Evolutionary conservation across 2,888 invertebrate species (phyloP).

Genomic region (Heliconius hortense): DNA sequence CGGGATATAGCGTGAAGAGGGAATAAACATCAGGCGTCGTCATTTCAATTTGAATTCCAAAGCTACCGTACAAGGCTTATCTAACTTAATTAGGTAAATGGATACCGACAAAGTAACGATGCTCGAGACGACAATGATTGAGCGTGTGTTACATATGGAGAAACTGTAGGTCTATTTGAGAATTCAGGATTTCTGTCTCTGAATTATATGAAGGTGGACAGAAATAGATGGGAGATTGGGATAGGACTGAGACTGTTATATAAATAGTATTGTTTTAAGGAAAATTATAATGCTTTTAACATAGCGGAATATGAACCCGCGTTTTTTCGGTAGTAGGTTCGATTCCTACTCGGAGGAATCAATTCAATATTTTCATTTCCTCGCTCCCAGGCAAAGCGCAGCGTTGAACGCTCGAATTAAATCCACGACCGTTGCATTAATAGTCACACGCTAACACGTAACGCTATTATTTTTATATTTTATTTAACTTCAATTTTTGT

Average conservation of each 20-base stretch:
- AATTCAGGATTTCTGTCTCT: background rate
- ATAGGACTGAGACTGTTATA: too few species aligned
- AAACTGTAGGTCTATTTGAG: background rate
- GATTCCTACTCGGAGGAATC: background rate
- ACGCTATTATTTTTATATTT: background rate
- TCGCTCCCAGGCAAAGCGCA: background rate
- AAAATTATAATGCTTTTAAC: background rate
- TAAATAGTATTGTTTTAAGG: background rate
- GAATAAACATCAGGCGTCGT: too few species aligned
- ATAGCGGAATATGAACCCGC: background rate
- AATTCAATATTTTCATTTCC: background rate
- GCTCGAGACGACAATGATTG: slow-evolving; percentile 2
- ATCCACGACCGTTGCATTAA: background rate
- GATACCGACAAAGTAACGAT: background rate
- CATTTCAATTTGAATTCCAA: background rate
- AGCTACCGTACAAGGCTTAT: background rate
- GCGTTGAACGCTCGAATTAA: background rate
- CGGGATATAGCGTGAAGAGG: background rate
- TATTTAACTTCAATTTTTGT: background rate
- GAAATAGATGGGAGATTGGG: background rate
- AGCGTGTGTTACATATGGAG: background rate
- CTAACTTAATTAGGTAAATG: slow-evolving; percentile 18
- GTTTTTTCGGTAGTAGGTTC: background rate
- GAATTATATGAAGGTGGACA: background rate
- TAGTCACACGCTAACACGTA: too few species aligned